These are phyloP conservation scores for Oriolus oriolus DNA, from an alignment of 2,113 vertebrate species.

Conservation along the genomic window DNA sequence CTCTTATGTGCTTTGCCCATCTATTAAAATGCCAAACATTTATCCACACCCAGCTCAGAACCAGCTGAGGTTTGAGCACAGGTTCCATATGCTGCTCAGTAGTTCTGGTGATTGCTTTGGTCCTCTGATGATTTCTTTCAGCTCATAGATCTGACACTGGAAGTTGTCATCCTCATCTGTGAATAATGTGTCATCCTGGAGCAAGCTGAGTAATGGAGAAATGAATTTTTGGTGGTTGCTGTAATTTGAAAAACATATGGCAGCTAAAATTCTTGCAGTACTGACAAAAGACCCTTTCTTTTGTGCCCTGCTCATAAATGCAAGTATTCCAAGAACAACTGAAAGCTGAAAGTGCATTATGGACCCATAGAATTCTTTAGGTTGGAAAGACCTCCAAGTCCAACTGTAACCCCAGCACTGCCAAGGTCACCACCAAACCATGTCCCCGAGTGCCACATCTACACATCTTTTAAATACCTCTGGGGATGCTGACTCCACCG, in stretches of 20 bases:
- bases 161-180: background rate
- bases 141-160: background rate
- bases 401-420: background rate
- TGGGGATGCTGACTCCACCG: background rate
- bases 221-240: background rate
- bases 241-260: background rate
- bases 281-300: background rate
- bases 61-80: background rate
- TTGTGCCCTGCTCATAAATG: background rate
- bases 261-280: background rate
- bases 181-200: background rate
- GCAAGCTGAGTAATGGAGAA: background rate
- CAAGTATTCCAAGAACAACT: background rate
- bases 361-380: background rate
- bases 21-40: background rate
- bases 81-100: background rate
- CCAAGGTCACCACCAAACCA: background rate
- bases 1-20: background rate
- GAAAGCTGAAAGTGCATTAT: background rate
- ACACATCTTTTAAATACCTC: background rate
- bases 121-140: background rate
- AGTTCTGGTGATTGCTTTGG: background rate
- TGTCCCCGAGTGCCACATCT: background rate
- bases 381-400: background rate
- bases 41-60: background rate